Base-by-base conservation (phyloP, 1,140 invertebrate genomes). In the Akabosia matsudoensis region DNA sequence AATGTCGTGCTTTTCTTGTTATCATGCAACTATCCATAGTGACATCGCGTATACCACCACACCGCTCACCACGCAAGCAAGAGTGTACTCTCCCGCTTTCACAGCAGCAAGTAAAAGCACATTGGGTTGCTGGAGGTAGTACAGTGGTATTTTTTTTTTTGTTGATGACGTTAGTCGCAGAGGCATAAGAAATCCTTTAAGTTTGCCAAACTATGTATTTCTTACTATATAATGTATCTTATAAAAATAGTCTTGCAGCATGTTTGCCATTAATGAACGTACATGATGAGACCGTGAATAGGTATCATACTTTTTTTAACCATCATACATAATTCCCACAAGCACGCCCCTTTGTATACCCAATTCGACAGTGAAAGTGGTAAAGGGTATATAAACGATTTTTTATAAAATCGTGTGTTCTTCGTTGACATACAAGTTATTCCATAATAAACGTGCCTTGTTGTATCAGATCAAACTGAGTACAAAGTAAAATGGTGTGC, bases 141-240 rank as follows among this genome's bases (percentile, higher is more conserved):
- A 61, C 4, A 13, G 24, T 10, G 37, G 37, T 45, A 45, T 7
- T 45, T 45, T n/a, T n/a, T n/a, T n/a, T n/a, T 45, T 18, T 10
- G 61, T 67, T 67, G 61, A 61, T 67, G 61, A 67, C 61, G 61
- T 67, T 24, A 67, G 61, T 67, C 61, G 61, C 61, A 67, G 61
- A 30, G 61, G 31, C 61, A 67, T 67, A 10, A 24, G 61, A 67
- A 67, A 67, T 67, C 61, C 61, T 67, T 67, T 30, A 67, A 67
- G 26, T 67, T 67, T 31, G 14, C 61, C 28, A 67, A 67, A 67
- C 61, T n/a, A n/a, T n/a, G n/a, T n/a, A n/a, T n/a, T n/a, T n/a
- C n/a, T n/a, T n/a, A n/a, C n/a, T n/a, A n/a, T n/a, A n/a, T n/a
- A n/a, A n/a, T n/a, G n/a, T n/a, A n/a, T n/a, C n/a, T n/a, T n/a